Conservation (phyloP, 23 tunicate genomes). For the Phallusia fumigata region DNA sequence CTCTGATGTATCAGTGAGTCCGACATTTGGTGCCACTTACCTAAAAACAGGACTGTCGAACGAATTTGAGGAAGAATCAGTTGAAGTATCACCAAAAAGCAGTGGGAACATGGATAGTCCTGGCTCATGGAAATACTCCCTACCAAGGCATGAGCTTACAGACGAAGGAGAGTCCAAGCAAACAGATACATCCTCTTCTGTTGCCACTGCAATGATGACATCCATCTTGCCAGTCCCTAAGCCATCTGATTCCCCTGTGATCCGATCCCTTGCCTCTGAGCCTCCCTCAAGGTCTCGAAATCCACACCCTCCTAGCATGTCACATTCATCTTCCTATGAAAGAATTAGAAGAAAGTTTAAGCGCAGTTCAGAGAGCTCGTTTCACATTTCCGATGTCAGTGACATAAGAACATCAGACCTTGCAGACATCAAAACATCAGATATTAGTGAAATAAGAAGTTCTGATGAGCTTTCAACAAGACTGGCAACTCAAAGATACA, state of each 20-base stretch:
- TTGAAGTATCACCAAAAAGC: conserved; percentile 1
- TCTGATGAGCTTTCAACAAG: conserved; percentile 33
- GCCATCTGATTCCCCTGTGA: conserved; percentile 76
- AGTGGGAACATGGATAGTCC: background rate
- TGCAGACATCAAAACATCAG: conserved; percentile 69
- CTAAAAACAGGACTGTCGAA: background rate
- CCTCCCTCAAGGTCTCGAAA: conserved; percentile 6
- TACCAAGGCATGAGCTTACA: background rate
- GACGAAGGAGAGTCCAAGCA: conserved; percentile 40
- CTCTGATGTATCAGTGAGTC: conserved; percentile 37
- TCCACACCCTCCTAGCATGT: conserved; percentile 53
- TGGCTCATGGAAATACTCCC: conserved; percentile 13
- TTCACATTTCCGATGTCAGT: conserved; percentile 54
- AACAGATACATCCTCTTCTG: conserved; percentile 41
- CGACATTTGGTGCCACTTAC: conserved; percentile 16
- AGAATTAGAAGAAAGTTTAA: conserved; percentile 33
- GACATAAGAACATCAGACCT: conserved; percentile 61
- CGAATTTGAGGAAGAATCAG: background rate
- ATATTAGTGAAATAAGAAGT: conserved; percentile 50
- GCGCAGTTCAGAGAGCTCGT: conserved; percentile 53
- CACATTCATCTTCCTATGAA: conserved; percentile 40
- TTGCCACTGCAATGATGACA: conserved; percentile 15
- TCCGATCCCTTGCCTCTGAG: conserved; percentile 62
- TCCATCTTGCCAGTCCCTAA: conserved; percentile 43
- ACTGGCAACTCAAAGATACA: background rate